Evolutionary conservation across 2,113 vertebrate genomes (phyloP), one percentile per base, ranked within the genome.

Genomic region (Cololabis saira): DNA sequence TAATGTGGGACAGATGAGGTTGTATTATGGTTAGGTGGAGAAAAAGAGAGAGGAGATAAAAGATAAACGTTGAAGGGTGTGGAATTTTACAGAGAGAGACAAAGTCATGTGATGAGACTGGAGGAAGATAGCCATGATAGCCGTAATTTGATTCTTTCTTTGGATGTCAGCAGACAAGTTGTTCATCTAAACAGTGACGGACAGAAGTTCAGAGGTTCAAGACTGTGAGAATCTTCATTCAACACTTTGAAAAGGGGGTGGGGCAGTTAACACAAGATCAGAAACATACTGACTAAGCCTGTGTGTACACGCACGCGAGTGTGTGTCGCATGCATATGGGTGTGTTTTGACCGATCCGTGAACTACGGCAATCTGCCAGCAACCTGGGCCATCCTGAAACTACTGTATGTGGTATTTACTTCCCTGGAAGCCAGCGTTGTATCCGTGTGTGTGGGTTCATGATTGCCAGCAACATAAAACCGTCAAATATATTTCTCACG

Each of bases 321-420:
- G 37, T 61, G 43, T 76, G 54, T 67, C 48, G 42, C 55, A 14
- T 71, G 53, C 63, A 42, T 81, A 47, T 59, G 47, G 70, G 78
- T 69, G 66, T 71, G 61, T 72, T n/a, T 16, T 76, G 86, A 85
- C 85, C 65, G 41, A 64, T 74, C 60, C 51, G n/a, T 91, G 90
- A 91, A 91, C 88, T 65, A 10, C 50, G 76, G 70, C 72, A 74
- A 74, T 90, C 88, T 87, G 84, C 89, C 86, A 91, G 70, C 84
- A 89, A 69, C 54, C 54, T 59, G 63, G 65, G 82, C 72, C 69
- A 73, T 81, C 73, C 63, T 69, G 53, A 54, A 16, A 64, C 63
- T 77, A 27, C 62, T 54, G 50, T 65, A 52, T 70, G 63, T 67
- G 47, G 62, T 80, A 65, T 87, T 75, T 74, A 27, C 72, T 76